Percentiles rank a stretch among this genome's conserved stretches.
phyloP scores from a whole-genome alignment of 2,888 invertebrate species.

The Periphyllus acericola region DNA sequence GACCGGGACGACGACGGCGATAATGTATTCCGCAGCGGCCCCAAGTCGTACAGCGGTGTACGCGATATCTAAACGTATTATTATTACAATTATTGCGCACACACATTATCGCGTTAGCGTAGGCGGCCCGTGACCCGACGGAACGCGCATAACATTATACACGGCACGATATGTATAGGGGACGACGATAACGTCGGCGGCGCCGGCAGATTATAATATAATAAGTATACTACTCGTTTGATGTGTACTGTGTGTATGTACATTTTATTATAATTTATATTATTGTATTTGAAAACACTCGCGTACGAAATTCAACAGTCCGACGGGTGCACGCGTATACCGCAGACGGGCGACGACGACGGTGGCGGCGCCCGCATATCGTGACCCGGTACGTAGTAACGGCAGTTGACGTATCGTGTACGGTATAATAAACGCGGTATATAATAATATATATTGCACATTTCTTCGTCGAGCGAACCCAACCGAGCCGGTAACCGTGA shows the following conservation, averaged over 20 bases:
- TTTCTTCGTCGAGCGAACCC: neutral
- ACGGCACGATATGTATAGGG: neutral
- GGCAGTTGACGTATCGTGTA: no score
- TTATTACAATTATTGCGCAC: no score
- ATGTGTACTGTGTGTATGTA: neutral
- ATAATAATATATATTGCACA: neutral
- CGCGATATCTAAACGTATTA: no score
- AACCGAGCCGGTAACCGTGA: neutral
- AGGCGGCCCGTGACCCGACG: constrained; percentile 43
- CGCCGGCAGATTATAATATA: constrained; percentile 2
- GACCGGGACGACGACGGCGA: neutral
- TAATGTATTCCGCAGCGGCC: no score
- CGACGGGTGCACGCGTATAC: neutral
- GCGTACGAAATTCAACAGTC: neutral
- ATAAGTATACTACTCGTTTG: neutral
- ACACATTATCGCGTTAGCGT: neutral
- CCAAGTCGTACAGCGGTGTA: no score
- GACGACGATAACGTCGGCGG: constrained; percentile 25
- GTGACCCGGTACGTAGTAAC: neutral
- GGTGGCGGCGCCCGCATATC: constrained; percentile 13
- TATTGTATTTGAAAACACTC: neutral
- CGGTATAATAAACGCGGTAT: no score
- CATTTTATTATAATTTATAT: no score
- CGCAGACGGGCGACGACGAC: neutral
- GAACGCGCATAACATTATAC: no score